Evolutionary conservation across 2,888 invertebrate genomes (phyloP), one percentile per base, ranked within the genome.

Genomic region (Seira ritae): DNA sequence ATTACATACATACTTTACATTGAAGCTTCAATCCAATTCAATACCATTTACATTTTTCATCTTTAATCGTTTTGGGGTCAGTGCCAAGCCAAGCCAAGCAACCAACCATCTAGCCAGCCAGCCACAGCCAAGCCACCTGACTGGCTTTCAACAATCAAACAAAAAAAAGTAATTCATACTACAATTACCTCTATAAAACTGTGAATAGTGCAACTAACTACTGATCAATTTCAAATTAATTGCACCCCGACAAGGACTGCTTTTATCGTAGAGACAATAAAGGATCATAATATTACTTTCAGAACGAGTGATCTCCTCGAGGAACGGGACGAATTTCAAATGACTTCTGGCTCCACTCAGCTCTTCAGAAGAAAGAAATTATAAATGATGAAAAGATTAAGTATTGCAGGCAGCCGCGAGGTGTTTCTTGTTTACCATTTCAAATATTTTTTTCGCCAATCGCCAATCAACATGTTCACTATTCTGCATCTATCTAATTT

Each of bases 51-150:
- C n/a, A n/a, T n/a, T n/a, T n/a, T n/a, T n/a, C n/a, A n/a, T n/a
- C n/a, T n/a, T n/a, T n/a, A n/a, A n/a, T n/a, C n/a, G n/a, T 69
- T 68, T 69, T 69, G 69, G 69, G 69, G 69, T 69, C 69, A 69
- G 46, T 69, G 69, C 69, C 69, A 69, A 69, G 37, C 17, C 1
- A 3, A 17, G 17, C 10, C 62, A 62, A 62, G 17, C 15, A n/a
- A 4, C 4, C 17, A 17, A 22, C 22, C 6, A 4, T 22, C 23
- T 66, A 6, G 8, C 23, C 8, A 6, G 8, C 67, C 10, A 22
- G 22, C 23, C 17, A 23, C 23, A 19, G 4, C 23, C 6, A 23
- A 4, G 6, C 8, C 10, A 6, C 19, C 10, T 62, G 62, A n/a
- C 62, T 17, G 17, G 17, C 62, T 19, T 17, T 2, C 19, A 23